phyloP scores from a whole-genome alignment of 2,888 invertebrate genomes.

The Orthonevra nobilis region DNA sequence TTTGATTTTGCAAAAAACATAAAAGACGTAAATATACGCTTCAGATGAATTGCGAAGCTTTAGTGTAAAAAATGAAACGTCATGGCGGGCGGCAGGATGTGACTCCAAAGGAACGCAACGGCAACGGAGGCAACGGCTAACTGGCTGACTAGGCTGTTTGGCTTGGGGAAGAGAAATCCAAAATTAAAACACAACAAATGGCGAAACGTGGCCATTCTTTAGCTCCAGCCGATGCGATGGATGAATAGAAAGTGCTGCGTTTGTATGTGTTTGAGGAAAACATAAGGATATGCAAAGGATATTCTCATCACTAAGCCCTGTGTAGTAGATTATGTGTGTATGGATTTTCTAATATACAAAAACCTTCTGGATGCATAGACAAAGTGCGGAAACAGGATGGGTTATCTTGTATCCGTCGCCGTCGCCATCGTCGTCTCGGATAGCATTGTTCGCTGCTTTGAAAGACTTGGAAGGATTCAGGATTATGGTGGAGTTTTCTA shows the following conservation, averaged over 20 bases:
- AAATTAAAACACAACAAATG: constrained; percentile 67
- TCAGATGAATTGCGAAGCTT: constrained; percentile 43
- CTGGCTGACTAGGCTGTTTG: no score
- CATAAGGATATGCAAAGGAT: constrained; percentile 43
- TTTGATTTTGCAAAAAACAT: constrained; percentile 60
- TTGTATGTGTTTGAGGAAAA: constrained; percentile 13
- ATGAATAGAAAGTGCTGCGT: constrained; percentile 18
- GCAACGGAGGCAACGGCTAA: no score
- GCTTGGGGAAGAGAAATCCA: constrained; percentile 27
- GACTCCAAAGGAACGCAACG: constrained; percentile 47
- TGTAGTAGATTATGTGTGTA: constrained; percentile 16
- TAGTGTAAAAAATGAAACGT: no score
- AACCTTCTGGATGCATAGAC: constrained; percentile 8
- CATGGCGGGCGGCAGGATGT: no score
- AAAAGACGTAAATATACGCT: constrained; percentile 60
- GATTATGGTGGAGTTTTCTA: constrained; percentile 2
- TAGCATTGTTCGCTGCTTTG: neutral
- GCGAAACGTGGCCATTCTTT: constrained; percentile 9
- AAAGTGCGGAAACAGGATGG: neutral
- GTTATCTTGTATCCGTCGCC: no score
- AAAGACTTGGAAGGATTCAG: neutral
- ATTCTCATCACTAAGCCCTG: constrained; percentile 36
- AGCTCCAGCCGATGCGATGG: neutral
- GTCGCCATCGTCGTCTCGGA: no score
- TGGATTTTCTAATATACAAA: constrained; percentile 15